These are phyloP conservation scores for Porites rus DNA, from an alignment of 92 coral and sea anemone species.

Conservation along the genomic window DNA sequence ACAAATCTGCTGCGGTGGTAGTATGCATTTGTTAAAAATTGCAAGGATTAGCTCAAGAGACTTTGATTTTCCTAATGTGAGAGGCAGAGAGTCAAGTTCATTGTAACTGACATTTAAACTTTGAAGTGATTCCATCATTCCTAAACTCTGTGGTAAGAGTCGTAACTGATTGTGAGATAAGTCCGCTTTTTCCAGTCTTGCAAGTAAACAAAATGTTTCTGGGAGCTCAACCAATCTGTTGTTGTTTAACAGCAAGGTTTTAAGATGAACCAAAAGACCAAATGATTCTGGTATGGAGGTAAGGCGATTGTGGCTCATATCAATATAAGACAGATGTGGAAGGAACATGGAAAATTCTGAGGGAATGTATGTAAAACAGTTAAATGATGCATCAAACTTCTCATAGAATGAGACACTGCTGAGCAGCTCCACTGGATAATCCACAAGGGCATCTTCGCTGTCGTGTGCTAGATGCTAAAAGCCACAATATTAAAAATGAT, in stretches of 20 bases:
- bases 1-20: constrained; percentile 94
- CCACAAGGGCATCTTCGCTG: constrained; percentile 76
- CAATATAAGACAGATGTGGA: constrained; percentile 89
- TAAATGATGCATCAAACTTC: constrained; percentile 85
- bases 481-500: neutral
- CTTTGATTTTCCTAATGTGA: constrained; percentile 75
- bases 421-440: constrained; percentile 75
- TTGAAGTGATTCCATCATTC: constrained; percentile 75
- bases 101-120: constrained; percentile 89
- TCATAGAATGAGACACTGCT: constrained; percentile 88
- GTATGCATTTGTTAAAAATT: constrained; percentile 83
- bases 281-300: constrained; percentile 88
- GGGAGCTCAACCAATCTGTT: constrained; percentile 87
- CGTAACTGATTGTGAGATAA: constrained; percentile 85
- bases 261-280: constrained; percentile 88
- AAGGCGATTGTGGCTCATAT: constrained; percentile 86
- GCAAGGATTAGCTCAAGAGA: constrained; percentile 79
- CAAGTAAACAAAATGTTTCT: constrained; percentile 77
- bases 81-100: constrained; percentile 83
- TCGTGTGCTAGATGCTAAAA: constrained; percentile 72
- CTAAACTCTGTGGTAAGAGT: constrained; percentile 80
- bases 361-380: constrained; percentile 84
- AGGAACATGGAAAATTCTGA: constrained; percentile 87
- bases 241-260: constrained; percentile 84
- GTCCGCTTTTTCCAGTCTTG: constrained; percentile 86